Conservation (phyloP, 2,797 vertebrate genomes). For the Sebastolobus alascanus region DNA sequence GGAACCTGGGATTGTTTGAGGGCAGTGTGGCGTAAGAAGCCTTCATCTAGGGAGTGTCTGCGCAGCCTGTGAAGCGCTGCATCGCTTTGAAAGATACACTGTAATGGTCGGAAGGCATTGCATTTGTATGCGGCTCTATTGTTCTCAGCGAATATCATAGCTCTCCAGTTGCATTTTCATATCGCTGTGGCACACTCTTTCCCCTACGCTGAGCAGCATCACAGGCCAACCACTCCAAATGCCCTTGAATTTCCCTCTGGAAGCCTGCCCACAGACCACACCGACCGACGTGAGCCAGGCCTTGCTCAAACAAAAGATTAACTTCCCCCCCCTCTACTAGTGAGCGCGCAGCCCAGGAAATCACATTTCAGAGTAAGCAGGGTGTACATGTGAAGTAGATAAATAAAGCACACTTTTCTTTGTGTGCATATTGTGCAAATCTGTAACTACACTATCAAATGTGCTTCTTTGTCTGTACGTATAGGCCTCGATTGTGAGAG, state of each 20-base stretch:
- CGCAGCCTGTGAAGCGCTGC: constrained; percentile 45
- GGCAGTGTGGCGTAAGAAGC: constrained; percentile 66
- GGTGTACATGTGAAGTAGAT: constrained; percentile 52
- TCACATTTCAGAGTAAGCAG: constrained; percentile 54
- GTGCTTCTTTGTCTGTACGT: constrained; percentile 7
- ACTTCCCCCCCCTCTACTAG: constrained; percentile 57
- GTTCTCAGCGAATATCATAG: constrained; percentile 71
- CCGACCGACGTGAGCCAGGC: constrained; percentile 57
- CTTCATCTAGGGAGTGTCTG: constrained; percentile 59
- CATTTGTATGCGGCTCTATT: constrained; percentile 71
- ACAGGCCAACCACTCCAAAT: constrained; percentile 70
- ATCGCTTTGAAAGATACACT: constrained; percentile 63
- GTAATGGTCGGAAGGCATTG: constrained; percentile 65
- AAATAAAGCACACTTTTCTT: constrained; percentile 29
- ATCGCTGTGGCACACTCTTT: constrained; percentile 68
- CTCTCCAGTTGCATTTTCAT: constrained; percentile 74
- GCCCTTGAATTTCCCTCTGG: constrained; percentile 81
- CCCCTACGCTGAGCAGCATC: constrained; percentile 67
- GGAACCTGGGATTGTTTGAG: constrained; percentile 69
- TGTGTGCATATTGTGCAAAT: constrained; percentile 24
- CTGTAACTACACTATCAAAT: constrained; percentile 17
- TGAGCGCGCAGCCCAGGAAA: constrained; percentile 49
- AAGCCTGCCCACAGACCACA: constrained; percentile 75
- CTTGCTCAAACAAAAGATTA: constrained; percentile 79
- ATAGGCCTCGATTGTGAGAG: constrained; percentile 14